Evolutionary conservation across 2,113 vertebrate genomes (phyloP).

Genomic region (Natator depressus): DNA sequence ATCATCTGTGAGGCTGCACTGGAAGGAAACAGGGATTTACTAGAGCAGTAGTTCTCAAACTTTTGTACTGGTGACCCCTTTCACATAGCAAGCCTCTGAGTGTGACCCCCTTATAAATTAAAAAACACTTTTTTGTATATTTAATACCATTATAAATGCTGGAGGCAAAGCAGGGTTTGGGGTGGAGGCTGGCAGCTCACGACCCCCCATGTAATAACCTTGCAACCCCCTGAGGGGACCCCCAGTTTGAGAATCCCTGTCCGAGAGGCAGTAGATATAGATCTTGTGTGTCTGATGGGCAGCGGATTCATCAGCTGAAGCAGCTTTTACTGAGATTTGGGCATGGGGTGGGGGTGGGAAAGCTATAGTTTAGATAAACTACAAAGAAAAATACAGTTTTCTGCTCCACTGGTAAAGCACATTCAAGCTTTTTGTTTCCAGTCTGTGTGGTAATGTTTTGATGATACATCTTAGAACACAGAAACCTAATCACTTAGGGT

Average conservation of each 20-base stretch:
- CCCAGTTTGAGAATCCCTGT: neutral
- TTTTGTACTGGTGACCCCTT: too few relatives aligned
- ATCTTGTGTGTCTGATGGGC: neutral
- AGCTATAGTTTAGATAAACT: neutral
- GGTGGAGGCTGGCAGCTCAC: too few relatives aligned
- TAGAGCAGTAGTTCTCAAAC: too few relatives aligned
- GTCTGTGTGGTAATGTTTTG: neutral
- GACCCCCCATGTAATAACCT: too few relatives aligned
- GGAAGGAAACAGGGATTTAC: neutral
- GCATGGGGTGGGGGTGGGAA: fast-evolving
- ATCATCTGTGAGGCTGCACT: neutral
- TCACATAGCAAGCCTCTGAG: too few relatives aligned
- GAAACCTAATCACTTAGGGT: neutral
- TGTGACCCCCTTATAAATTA: too few relatives aligned
- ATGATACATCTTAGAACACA: neutral
- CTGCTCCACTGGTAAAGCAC: neutral
- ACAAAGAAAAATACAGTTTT: neutral
- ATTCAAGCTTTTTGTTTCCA: neutral
- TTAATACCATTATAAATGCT: too few relatives aligned
- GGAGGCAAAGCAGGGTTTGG: too few relatives aligned
- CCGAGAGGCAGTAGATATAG: neutral
- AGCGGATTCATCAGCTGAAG: neutral
- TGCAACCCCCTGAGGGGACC: too few relatives aligned
- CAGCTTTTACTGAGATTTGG: neutral
- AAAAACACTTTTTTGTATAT: too few relatives aligned